These are phyloP conservation scores for Idaea dimidiata DNA, from an alignment of 2,888 invertebrate genomes.

Conservation along the genomic window DNA sequence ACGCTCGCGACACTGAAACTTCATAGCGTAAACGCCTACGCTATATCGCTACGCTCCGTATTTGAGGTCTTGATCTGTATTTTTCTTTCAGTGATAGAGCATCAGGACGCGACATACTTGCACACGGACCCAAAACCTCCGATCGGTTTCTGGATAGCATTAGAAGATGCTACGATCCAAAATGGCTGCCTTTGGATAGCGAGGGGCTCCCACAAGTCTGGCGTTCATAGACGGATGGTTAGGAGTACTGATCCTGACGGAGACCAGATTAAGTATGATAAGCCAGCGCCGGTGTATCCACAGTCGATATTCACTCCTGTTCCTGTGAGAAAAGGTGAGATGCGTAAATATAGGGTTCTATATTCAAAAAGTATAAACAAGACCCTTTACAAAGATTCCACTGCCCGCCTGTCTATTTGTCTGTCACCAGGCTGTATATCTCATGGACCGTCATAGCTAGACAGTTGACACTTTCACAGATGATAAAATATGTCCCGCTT, in stretches of 20 bases:
- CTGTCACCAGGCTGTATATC: no score
- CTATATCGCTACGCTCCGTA: no score
- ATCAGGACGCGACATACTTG: constrained; percentile 94
- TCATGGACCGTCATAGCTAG: no score
- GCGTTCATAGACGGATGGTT: constrained; percentile 86
- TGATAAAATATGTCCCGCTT: no score
- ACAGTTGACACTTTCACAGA: no score
- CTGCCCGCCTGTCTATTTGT: no score
- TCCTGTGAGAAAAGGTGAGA: constrained; percentile 90
- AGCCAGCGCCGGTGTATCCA: constrained; percentile 85
- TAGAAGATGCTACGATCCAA: constrained; percentile 94
- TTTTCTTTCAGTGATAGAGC: constrained; percentile 83
- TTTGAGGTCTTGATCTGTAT: background rate
- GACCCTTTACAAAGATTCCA: no score
- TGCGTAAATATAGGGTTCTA: constrained; percentile 2
- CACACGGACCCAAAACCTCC: constrained; percentile 90
- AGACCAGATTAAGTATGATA: constrained; percentile 84
- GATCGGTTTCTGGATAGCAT: constrained; percentile 96
- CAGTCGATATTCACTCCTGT: constrained; percentile 87
- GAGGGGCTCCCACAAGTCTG: constrained; percentile 94
- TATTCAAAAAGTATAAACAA: background rate
- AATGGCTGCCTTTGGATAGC: constrained; percentile 98
- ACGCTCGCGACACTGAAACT: background rate
- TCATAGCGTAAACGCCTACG: no score
- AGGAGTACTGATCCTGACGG: constrained; percentile 85